Conservation (phyloP, 2,113 vertebrate species). For the Pardalotus punctatus region DNA sequence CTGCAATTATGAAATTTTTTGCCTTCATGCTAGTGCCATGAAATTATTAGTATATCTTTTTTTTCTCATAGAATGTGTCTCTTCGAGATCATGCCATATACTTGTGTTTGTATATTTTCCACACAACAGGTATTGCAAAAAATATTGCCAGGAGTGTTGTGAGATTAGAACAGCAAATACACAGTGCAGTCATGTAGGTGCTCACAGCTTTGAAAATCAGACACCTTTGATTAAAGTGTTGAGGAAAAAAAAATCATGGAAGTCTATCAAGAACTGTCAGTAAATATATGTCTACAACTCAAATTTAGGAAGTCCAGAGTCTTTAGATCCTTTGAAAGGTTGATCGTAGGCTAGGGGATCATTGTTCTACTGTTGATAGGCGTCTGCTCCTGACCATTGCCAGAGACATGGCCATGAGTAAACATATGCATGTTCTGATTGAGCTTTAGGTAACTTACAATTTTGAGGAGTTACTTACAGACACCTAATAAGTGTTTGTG, state of each 20-base stretch:
- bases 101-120: background rate
- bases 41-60: background rate
- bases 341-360: fast-evolving
- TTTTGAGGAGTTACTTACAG: background rate
- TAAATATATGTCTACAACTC: background rate
- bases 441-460: background rate
- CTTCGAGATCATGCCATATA: background rate
- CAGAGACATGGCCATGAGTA: background rate
- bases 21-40: background rate
- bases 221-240: fast-evolving
- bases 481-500: background rate
- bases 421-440: fast-evolving
- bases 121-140: background rate
- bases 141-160: background rate
- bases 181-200: background rate
- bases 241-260: background rate
- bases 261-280: background rate
- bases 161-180: background rate
- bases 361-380: background rate
- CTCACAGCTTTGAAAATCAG: background rate
- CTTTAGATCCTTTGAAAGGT: background rate
- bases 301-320: background rate
- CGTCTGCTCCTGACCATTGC: background rate
- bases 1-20: background rate
- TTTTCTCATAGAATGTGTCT: background rate